A percentile compares a stretch with the other conserved stretches of the same genome.
These are phyloP conservation scores for Madoqua kirkii DNA, from an alignment of 2,113 vertebrate genomes.

Conservation along the genomic window DNA sequence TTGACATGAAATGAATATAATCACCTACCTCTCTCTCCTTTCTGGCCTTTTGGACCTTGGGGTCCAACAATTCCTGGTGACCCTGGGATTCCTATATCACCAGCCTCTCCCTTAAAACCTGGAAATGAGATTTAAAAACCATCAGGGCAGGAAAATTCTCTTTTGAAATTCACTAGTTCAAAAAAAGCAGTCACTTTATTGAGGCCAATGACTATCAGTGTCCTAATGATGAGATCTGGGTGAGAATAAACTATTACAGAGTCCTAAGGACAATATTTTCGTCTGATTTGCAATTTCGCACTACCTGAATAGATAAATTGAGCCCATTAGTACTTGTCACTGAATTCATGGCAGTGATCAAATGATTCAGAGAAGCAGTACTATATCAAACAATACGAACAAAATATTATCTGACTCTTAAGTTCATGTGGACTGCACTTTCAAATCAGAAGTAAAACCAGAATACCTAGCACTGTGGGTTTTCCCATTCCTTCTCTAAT, in stretches of 20 bases:
- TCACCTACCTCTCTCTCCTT: slow-evolving; percentile 90
- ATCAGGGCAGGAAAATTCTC: background rate
- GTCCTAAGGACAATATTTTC: slow-evolving; percentile 38
- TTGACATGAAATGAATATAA: background rate
- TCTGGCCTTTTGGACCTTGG: slow-evolving; percentile 82
- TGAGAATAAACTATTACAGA: background rate
- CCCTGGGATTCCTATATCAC: slow-evolving; percentile 85
- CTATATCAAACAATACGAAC: slow-evolving; percentile 24
- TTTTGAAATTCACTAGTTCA: slow-evolving; percentile 15
- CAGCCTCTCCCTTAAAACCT: slow-evolving; percentile 88
- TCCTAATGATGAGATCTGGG: slow-evolving; percentile 15
- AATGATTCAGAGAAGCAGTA: slow-evolving; percentile 24
- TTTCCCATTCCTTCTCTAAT: background rate
- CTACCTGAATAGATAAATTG: slow-evolving; percentile 55
- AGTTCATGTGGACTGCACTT: background rate
- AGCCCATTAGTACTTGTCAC: slow-evolving; percentile 57
- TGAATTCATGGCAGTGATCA: slow-evolving; percentile 36
- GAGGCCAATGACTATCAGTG: background rate
- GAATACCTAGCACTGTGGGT: background rate
- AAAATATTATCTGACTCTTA: slow-evolving; percentile 37
- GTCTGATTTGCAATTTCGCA: slow-evolving; percentile 41
- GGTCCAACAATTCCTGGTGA: slow-evolving; percentile 80
- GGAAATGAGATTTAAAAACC: slow-evolving; percentile 45
- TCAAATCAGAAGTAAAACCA: slow-evolving; percentile 1
- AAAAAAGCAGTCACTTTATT: background rate